Evolutionary conservation across 2,113 vertebrate genomes (phyloP).

Genomic region (Chamaetylas fuelleborni): DNA sequence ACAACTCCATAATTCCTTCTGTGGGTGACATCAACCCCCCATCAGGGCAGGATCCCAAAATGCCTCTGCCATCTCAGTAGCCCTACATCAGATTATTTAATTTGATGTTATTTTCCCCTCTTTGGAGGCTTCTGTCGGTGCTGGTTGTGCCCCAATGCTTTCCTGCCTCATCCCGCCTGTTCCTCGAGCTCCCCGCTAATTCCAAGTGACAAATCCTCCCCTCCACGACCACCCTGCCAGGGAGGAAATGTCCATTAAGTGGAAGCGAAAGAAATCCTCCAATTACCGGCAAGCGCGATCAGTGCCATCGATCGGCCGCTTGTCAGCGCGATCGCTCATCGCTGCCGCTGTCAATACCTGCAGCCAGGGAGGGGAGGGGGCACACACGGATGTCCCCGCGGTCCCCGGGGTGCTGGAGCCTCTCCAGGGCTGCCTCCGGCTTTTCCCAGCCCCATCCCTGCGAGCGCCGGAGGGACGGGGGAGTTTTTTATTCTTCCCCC

Average conservation of each 20-base stretch:
- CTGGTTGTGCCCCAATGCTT: accelerated
- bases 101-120: neutral
- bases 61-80: neutral
- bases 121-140: neutral
- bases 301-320: neutral
- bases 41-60: neutral
- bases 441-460: neutral
- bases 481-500: neutral
- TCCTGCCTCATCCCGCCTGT: accelerated
- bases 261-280: neutral
- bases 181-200: neutral
- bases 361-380: neutral
- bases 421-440: neutral
- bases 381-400: neutral
- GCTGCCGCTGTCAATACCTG: constrained; percentile 63
- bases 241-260: neutral
- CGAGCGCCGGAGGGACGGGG: neutral
- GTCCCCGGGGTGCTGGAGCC: neutral
- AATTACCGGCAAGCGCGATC: neutral
- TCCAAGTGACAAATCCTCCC: neutral
- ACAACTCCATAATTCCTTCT: neutral
- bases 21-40: neutral
- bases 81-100: accelerated
- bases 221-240: neutral
- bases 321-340: constrained; percentile 7